Base-by-base conservation (phyloP, 2,113 vertebrate genomes). In the Triplophysa dalaica region DNA sequence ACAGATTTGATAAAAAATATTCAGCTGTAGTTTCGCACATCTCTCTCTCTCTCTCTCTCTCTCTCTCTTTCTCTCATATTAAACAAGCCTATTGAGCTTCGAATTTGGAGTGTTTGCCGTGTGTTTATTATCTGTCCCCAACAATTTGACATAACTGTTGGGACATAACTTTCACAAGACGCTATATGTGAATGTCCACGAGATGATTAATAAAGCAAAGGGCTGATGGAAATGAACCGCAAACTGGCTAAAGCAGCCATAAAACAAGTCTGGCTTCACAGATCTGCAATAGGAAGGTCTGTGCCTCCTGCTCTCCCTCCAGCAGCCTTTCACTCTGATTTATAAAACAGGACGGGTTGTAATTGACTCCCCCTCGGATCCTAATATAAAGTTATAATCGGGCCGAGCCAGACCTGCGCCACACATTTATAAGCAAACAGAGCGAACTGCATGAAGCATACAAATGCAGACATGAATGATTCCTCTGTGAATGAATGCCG, bases 341-440 rank as follows among this genome's bases (percentile, higher is more conserved):
- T 83, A 73, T 78, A 82, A 78, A 77, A 81, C 84, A 87, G 84
- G 63, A 81, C 77, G 52, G 69, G 43, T 77, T 81, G 80, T 83
- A 86, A 86, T 83, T 81, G 85, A 85, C 75, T 81, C 79, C 77
- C 80, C 56, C 69, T 82, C 70, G 66, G 81, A 82, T 76, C 78
- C 70, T 79, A 84, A 82, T 83, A 84, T 82, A 75, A 85, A 79
- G 82, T 85, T 84, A 81, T 84, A 82, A 81, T 84, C 75, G 77
- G 77, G 78, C 72, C 70, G 81, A 73, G 84, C 82, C 80, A 72
- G 77, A 60, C 52, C 70, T 45, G 26, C 56, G 70, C 82, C 81
- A 80, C 79, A 83, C 69, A 61, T 83, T 83, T 80, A 77, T 83
- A 81, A 83, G 81, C 79, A 74, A 81, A 79, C 54, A 79, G 24